Evolutionary conservation across 1,140 invertebrate species (phyloP), one percentile per base, ranked within the genome.

Genomic region (Triops longicaudatus): DNA sequence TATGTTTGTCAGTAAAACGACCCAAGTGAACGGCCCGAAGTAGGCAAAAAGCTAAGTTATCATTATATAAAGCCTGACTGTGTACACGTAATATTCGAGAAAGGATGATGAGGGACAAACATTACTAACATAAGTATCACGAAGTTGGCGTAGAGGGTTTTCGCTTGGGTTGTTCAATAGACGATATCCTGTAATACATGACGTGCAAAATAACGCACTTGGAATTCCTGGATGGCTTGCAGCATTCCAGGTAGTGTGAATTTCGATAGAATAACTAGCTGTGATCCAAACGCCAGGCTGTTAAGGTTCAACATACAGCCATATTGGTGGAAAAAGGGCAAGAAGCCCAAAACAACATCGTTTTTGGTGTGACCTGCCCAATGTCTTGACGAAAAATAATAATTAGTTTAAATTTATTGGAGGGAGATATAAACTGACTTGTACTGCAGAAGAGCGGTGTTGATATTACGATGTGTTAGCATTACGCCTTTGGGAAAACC

Each of bases 401-500:
- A 26, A 12, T n/a, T 71, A 27, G 1, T 27, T 76, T 71, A 27
- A 76, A 41, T n/a, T 4, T 2, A 76, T 7, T 10, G 3, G 1
- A 17, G 22, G 10, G n/a, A 50, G 7, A 41, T 72, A 26, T 26
- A 1, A n/a, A 71, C 74, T 73, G 42, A 78, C 78, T 78, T 42
- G 42, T 44, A 22, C 26, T 78, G 75, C 4, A n/a, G 22, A 37
- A 76, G 26, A 17, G 74, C 75, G 2, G 78, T 43, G 12, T 93
- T 84, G 4, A 95, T 81, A 85, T 94, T 95, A 72, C 82, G 85
- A 82, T 96, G 91, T 0, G 91, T 91, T 1, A 95, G 82, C 85
- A 93, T 89, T 0, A 96, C 94, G 31, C 92, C 94, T 87, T 97
- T 97, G 12, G 95, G 94, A 72, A 92, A 82, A n/a, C 95, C 94